phyloP scores from a whole-genome alignment of 2,888 invertebrate genomes.

The Nephrocerus scutellatus region DNA sequence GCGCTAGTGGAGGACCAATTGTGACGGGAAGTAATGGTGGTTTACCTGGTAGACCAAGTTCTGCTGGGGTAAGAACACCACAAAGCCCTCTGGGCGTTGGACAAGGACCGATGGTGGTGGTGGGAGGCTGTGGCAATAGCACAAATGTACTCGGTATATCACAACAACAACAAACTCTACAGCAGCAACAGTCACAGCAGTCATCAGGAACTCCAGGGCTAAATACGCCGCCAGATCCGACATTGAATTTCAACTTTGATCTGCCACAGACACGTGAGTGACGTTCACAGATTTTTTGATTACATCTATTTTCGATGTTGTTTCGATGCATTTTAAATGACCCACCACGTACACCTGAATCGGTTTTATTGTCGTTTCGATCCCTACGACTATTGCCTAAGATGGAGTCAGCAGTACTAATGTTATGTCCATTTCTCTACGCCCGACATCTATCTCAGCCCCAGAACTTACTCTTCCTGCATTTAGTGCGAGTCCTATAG shows the following conservation, averaged over 20 bases:
- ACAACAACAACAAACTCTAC: slow-evolving; percentile 24
- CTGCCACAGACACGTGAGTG: slow-evolving; percentile 41
- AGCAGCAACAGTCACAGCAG: slow-evolving; percentile 26
- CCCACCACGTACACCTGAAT: too few species aligned
- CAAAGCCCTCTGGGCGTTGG: slow-evolving; percentile 43
- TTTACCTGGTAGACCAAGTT: slow-evolving; percentile 9
- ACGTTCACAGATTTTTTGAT: too few species aligned
- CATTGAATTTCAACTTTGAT: slow-evolving; percentile 45
- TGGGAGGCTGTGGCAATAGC: slow-evolving; percentile 35
- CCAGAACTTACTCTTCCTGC: too few species aligned
- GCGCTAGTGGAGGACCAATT: slow-evolving; percentile 23
- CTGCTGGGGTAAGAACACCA: slow-evolving; percentile 33
- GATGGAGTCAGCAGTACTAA: too few species aligned
- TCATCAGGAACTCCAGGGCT: slow-evolving; percentile 36
- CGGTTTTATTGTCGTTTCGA: too few species aligned
- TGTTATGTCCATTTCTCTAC: too few species aligned
- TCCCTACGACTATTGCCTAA: too few species aligned
- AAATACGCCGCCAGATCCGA: slow-evolving; percentile 44
- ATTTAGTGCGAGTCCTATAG: too few species aligned
- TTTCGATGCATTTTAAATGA: too few species aligned
- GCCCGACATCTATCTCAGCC: too few species aligned
- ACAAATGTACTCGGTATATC: slow-evolving; percentile 36
- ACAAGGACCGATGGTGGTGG: slow-evolving; percentile 38
- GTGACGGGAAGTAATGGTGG: slow-evolving; percentile 16
- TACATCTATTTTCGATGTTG: too few species aligned